Conservation (phyloP, 1,140 invertebrate genomes). For the Lithobius niger region DNA sequence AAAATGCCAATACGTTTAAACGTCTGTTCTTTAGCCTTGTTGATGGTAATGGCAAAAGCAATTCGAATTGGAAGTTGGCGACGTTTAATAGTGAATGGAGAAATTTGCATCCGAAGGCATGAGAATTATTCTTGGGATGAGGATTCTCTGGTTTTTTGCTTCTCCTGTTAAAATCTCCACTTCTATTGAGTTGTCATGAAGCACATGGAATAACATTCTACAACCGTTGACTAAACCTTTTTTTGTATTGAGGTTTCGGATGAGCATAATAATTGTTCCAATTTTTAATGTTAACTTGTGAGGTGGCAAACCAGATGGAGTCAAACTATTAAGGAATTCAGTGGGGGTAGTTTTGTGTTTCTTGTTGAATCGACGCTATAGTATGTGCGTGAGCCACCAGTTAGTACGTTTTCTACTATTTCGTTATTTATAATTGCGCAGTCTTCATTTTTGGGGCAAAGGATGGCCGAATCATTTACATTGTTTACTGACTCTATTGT, state of each 20-base stretch:
- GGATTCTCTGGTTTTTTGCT: background rate
- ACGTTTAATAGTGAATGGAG: background rate
- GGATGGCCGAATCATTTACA: background rate
- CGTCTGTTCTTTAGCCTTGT: constrained; percentile 6
- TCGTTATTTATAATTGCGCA: background rate
- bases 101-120: background rate
- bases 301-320: constrained; percentile 2
- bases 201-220: too few species aligned
- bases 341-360: background rate
- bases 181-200: too few species aligned
- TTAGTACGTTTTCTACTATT: background rate
- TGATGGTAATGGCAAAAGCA: constrained; percentile 6
- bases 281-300: background rate
- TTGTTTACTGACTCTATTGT: too few species aligned
- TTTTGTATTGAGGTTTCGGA: background rate
- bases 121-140: background rate
- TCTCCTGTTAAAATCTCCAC: background rate
- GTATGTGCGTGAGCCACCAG: background rate
- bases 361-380: background rate
- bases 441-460: constrained; percentile 3
- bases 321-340: constrained; percentile 2
- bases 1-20: background rate
- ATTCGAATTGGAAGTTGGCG: background rate
- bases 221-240: background rate
- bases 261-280: background rate